phyloP scores from a whole-genome alignment of 2,113 vertebrate genomes.

The Varanus komodoensis region DNA sequence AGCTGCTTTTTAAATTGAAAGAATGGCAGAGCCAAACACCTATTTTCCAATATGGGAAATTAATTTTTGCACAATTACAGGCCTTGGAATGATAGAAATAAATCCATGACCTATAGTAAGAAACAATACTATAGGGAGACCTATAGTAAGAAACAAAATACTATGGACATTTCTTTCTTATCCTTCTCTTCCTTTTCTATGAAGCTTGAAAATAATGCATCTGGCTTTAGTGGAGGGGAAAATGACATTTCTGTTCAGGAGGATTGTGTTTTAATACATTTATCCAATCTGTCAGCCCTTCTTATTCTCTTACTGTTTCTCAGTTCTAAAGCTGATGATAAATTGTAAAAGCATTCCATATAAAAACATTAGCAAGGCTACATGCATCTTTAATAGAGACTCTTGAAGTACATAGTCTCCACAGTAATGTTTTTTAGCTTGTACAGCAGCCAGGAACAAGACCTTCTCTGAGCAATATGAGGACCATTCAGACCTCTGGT shows the following conservation, averaged over 20 bases:
- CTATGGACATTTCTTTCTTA: constrained; percentile 65
- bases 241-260: constrained; percentile 79
- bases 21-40: background rate
- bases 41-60: background rate
- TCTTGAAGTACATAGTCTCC: constrained; percentile 76
- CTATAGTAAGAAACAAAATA: constrained; percentile 61
- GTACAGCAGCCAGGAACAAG: constrained; percentile 28
- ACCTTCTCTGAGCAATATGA: background rate
- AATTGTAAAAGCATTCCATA: constrained; percentile 75
- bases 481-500: constrained; percentile 20
- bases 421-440: constrained; percentile 6
- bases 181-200: constrained; percentile 52
- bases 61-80: constrained; percentile 52
- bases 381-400: constrained; percentile 62
- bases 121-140: too few species aligned
- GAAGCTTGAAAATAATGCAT: constrained; percentile 75
- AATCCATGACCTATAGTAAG: constrained; percentile 55
- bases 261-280: constrained; percentile 73
- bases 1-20: constrained; percentile 9
- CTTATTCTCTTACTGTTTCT: too few species aligned
- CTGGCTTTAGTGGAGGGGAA: constrained; percentile 68
- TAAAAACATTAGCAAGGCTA: constrained; percentile 67
- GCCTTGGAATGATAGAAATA: constrained; percentile 52
- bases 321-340: constrained; percentile 58
- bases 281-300: constrained; percentile 76